These are phyloP conservation scores for Holothuria scabra DNA, from an alignment of 53 echinoderm and acorn worm genomes.

Conservation along the genomic window DNA sequence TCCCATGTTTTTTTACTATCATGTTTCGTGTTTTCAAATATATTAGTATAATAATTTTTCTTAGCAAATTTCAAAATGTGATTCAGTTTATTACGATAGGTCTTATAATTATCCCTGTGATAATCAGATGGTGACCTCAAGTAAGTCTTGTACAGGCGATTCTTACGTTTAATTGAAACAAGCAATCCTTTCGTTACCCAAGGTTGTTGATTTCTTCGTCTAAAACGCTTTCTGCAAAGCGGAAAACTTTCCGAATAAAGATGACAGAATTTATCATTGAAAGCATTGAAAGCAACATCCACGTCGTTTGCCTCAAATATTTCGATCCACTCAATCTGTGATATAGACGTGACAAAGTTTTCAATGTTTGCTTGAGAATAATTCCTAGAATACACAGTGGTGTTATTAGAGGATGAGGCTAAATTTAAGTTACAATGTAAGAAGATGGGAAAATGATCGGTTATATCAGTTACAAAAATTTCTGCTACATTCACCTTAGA, in stretches of 20 bases:
- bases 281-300: neutral
- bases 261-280: neutral
- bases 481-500: no score
- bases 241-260: neutral
- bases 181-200: neutral
- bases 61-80: conserved; percentile 8
- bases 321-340: neutral
- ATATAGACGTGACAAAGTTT: neutral
- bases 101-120: neutral
- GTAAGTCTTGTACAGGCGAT: conserved; percentile 4
- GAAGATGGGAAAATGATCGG: no score
- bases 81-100: neutral
- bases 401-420: neutral
- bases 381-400: neutral
- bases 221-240: neutral
- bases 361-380: neutral
- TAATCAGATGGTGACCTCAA: neutral
- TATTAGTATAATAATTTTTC: neutral
- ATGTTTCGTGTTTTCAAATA: no score
- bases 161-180: neutral
- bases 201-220: neutral
- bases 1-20: no score
- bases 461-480: no score
- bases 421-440: no score
- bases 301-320: neutral